These are phyloP conservation scores for Oxyscelio sp. DNA, from an alignment of 2,888 invertebrate species.

Conservation along the genomic window DNA sequence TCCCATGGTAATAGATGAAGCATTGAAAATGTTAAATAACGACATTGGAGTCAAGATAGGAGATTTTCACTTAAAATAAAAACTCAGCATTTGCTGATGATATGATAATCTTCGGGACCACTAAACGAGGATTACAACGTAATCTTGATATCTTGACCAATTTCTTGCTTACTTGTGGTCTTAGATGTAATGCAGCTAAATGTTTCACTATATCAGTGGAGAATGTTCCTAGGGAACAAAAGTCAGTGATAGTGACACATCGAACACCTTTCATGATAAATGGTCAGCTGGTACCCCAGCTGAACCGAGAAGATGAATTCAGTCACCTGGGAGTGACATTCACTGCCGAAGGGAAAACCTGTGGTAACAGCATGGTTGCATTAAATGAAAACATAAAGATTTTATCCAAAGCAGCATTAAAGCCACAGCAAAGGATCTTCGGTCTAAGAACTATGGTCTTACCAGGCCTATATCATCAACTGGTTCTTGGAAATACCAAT, in stretches of 20 bases:
- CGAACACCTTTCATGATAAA: conserved; percentile 5
- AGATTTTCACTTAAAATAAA: conserved; percentile 49
- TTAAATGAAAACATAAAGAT: too few relatives aligned
- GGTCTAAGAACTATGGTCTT: conserved; percentile 52
- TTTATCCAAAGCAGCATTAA: conserved; percentile 62
- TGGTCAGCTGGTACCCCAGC: neutral
- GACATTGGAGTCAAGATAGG: conserved; percentile 54
- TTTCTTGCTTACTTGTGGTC: conserved; percentile 75
- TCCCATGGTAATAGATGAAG: conserved; percentile 30
- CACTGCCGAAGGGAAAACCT: conserved; percentile 22
- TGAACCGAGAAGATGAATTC: conserved; percentile 17
- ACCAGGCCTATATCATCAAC: conserved; percentile 20
- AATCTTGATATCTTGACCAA: conserved; percentile 66
- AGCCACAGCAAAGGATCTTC: conserved; percentile 74
- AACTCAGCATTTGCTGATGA: conserved; percentile 34
- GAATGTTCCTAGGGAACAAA: conserved; percentile 30
- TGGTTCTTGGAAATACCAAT: neutral
- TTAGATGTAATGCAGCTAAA: conserved; percentile 80
- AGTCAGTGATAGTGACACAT: conserved; percentile 22
- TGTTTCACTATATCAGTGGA: conserved; percentile 79
- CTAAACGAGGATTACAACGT: conserved; percentile 79
- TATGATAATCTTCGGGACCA: neutral
- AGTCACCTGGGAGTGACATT: conserved; percentile 38
- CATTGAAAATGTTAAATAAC: neutral
- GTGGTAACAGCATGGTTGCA: too few relatives aligned